A percentile compares a stretch with the other conserved stretches of the same genome.
phyloP scores from a whole-genome alignment of 2,113 vertebrate species.

The Hemichromis elongatus region DNA sequence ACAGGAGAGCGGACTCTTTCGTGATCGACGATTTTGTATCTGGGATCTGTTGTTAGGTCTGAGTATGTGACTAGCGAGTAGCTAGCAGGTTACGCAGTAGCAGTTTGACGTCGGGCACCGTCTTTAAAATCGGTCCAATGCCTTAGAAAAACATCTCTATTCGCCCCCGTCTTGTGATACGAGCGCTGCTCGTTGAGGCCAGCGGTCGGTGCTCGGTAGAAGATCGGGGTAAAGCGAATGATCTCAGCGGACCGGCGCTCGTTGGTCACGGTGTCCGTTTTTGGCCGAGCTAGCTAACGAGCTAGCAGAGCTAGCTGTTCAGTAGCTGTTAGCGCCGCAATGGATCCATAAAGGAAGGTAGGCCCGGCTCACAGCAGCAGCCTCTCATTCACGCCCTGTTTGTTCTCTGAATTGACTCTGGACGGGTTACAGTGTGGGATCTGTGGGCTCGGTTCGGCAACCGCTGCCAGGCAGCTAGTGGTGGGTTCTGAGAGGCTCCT shows the following conservation, averaged over 20 bases:
- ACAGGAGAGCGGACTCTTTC: background rate
- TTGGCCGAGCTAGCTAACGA: conserved; percentile 39
- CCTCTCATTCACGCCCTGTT: background rate
- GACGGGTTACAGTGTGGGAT: background rate
- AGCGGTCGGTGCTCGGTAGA: background rate
- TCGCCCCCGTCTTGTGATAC: background rate
- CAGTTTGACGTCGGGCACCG: conserved; percentile 43
- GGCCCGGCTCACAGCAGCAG: background rate
- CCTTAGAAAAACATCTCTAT: background rate
- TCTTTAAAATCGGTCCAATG: conserved; percentile 35
- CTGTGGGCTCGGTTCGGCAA: background rate
- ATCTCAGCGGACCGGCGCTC: background rate
- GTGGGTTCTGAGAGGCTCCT: background rate
- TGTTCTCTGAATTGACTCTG: background rate
- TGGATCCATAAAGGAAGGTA: conserved; percentile 49
- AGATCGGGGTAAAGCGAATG: conserved; percentile 6
- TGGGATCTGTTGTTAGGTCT: conserved; percentile 34
- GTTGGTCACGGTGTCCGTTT: conserved; percentile 25
- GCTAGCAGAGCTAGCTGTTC: conserved; percentile 43
- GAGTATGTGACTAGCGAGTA: conserved; percentile 32
- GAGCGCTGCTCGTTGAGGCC: background rate
- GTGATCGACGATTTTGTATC: background rate
- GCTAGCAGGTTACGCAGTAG: conserved; percentile 67
- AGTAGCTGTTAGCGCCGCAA: conserved; percentile 46
- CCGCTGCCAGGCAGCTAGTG: background rate